phyloP scores from a whole-genome alignment of 2,797 vertebrate genomes.

The Stomatorhinus walkeri region DNA sequence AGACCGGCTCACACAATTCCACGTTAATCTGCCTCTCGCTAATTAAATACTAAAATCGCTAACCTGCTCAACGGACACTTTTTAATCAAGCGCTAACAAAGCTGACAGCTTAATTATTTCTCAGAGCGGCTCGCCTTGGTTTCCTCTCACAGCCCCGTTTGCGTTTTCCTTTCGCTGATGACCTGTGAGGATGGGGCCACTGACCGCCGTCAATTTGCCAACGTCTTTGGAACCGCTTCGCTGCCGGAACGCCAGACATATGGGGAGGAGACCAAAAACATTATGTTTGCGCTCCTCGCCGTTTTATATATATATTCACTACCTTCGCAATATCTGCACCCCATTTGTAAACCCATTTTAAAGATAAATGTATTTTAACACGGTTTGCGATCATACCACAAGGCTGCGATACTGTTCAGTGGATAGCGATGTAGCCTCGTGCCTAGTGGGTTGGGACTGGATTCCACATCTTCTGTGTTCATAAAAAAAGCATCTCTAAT shows the following conservation, averaged over 20 bases:
- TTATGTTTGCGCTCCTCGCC: neutral
- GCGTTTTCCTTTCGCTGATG: neutral
- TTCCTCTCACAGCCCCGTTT: neutral
- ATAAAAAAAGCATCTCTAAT: neutral
- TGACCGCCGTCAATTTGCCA: neutral
- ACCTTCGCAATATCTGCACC: neutral
- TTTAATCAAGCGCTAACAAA: conserved; percentile 33
- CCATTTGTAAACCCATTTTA: neutral
- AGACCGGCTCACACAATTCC: conserved; percentile 49
- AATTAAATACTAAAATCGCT: conserved; percentile 34
- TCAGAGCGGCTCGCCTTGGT: neutral
- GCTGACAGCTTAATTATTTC: conserved; percentile 51
- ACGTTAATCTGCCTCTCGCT: conserved; percentile 45
- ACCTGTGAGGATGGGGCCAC: neutral
- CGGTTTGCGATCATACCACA: neutral
- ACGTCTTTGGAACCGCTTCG: neutral
- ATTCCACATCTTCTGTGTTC: neutral
- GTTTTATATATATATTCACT: neutral
- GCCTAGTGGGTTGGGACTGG: neutral
- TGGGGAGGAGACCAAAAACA: neutral
- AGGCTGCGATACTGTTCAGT: neutral
- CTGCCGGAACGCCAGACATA: neutral
- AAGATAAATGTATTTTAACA: neutral
- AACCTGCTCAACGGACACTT: conserved; percentile 29
- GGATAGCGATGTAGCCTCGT: neutral